Evolutionary conservation across 2,113 vertebrate genomes (phyloP), one percentile per base, ranked within the genome.

Genomic region (Cryptomyrus ogoouensis): DNA sequence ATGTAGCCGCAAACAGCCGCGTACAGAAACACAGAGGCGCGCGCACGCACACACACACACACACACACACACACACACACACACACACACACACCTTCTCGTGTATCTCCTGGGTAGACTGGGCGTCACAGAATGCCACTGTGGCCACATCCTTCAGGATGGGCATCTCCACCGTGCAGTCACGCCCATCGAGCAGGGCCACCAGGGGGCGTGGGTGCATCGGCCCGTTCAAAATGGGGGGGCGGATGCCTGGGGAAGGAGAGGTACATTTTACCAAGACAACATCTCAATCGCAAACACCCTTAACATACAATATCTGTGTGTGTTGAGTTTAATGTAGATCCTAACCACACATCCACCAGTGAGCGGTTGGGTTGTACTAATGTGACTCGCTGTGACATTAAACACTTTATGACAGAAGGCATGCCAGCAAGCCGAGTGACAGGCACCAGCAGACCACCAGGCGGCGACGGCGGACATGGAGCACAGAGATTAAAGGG

Each of bases 91-190:
- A 8, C 1, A 98, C 97, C 96, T 98, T 98, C 94, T 98, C 97
- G 9, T 98, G 97, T 88, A 98, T 98, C 95, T 98, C 97, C 95
- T 98, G 97, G 94, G 97, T 98, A 90, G 97, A 98, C 93, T 98
- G 97, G 91, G 97, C 97, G 58, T 98, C 97, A 39, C 97, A 98
- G 94, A 98, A 98, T 58, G 97, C 97, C 92, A 98, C 97, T 0
- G 97, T 98, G 90, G 97, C 97, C 92, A 98, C 97, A 92, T 98
- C 97, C 94, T 98, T 98, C 91, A 98, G 94, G 92, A 98, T 97
- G 88, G 97, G 97, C 97, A 98, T 98, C 93, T 98, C 97, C 93
- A 98, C 97, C 42, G 97, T 97, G 93, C 97, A 98, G 92, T 98
- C 97, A 1, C 97, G 96, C 89, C 97, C 97, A 88, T 98, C 97